Conservation (phyloP, 2,113 vertebrate genomes). For the Centropus bengalensis region DNA sequence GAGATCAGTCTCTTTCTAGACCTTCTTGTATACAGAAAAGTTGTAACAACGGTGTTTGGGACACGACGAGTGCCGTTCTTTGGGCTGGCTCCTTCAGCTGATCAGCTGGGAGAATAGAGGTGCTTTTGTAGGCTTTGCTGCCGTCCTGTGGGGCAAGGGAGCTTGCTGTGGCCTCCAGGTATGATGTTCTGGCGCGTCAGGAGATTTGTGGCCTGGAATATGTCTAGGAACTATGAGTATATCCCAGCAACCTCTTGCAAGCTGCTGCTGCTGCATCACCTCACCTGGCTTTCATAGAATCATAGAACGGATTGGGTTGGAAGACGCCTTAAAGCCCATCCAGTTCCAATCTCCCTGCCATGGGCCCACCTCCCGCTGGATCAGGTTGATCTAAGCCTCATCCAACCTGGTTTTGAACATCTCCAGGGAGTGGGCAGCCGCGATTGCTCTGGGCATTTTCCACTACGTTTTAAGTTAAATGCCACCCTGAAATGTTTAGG, state of each 20-base stretch:
- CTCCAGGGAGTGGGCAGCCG: too few species aligned
- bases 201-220: not conserved
- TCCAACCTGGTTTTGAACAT: too few species aligned
- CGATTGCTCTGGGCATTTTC: too few species aligned
- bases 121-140: accelerated
- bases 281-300: not conserved
- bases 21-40: not conserved
- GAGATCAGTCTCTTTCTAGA: not conserved
- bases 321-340: too few species aligned
- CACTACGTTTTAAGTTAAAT: not conserved
- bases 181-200: accelerated
- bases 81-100: not conserved
- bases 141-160: accelerated
- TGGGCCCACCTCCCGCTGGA: too few species aligned
- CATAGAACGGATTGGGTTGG: too few species aligned
- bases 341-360: too few species aligned
- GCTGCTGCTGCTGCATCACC: not conserved
- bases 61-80: not conserved
- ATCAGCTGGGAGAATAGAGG: not conserved
- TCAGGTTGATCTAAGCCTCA: too few species aligned
- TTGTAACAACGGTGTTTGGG: not conserved
- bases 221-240: accelerated
- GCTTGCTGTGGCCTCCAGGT: not conserved
- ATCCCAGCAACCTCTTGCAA: not conserved
- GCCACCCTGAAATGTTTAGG: not conserved